phyloP scores from a whole-genome alignment of 2,797 vertebrate species.

The Muscicapa comitata region DNA sequence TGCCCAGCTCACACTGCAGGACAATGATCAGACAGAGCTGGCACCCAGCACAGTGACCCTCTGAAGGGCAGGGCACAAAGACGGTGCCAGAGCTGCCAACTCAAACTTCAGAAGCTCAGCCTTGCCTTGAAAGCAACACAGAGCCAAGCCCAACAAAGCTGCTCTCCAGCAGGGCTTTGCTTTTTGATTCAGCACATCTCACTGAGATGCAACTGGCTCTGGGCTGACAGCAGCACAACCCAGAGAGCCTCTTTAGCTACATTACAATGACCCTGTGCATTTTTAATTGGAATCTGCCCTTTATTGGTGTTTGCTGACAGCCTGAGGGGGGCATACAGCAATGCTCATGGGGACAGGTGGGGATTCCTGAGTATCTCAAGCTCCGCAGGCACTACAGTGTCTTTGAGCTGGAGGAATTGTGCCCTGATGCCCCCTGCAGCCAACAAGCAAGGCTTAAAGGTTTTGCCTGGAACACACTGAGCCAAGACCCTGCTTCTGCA shows the following conservation, averaged over 20 bases:
- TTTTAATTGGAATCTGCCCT: background rate
- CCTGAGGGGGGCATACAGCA: background rate
- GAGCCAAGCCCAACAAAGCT: background rate
- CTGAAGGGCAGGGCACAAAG: background rate
- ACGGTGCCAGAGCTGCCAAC: background rate
- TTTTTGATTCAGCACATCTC: background rate
- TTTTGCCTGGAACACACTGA: background rate
- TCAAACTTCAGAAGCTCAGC: background rate
- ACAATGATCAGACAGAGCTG: fast-evolving
- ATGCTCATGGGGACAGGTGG: background rate
- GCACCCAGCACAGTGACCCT: background rate
- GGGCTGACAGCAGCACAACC: background rate
- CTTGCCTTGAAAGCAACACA: background rate
- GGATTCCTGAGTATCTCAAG: background rate
- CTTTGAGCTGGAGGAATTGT: background rate
- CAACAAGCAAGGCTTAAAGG: background rate
- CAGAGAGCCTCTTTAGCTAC: slow-evolving; percentile 5
- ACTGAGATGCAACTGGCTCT: fast-evolving
- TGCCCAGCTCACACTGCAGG: background rate
- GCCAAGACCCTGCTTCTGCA: background rate
- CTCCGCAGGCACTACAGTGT: background rate
- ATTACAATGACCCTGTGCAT: background rate
- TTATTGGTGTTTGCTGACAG: background rate
- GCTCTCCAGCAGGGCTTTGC: background rate
- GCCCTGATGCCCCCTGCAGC: slow-evolving; percentile 23